Evolutionary conservation across 2,888 invertebrate species (phyloP).

Genomic region (Dysmachus trigonus): DNA sequence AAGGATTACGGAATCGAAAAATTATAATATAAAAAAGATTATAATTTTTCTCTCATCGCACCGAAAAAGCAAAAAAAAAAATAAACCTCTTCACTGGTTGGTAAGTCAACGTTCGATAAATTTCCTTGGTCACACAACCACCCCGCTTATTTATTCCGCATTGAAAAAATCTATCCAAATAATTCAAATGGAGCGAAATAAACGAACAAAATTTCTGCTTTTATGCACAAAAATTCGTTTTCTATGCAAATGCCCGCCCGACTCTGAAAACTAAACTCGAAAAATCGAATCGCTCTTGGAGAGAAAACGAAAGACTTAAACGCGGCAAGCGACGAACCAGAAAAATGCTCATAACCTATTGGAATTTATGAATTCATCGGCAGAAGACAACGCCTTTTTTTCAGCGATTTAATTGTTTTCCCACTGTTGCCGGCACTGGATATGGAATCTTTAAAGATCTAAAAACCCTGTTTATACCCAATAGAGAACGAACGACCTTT

Average conservation of each 20-base stretch:
- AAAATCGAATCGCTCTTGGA: background rate
- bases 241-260: slow-evolving; percentile 28
- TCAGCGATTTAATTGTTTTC: slow-evolving; percentile 26
- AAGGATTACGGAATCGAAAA: background rate
- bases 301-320: slow-evolving; percentile 36
- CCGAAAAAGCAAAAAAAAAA: background rate
- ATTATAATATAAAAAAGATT: background rate
- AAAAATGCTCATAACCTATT: background rate
- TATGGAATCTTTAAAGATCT: background rate
- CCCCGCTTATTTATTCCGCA: background rate
- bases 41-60: background rate
- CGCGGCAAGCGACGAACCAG: slow-evolving; percentile 28
- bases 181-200: background rate
- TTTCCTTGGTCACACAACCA: background rate
- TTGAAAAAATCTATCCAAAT: background rate
- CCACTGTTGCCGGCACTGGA: background rate
- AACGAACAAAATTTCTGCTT: slow-evolving; percentile 1
- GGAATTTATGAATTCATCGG: slow-evolving; percentile 28
- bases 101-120: slow-evolving; percentile 24
- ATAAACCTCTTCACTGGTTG: background rate
- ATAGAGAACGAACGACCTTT: background rate
- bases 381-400: slow-evolving; percentile 30
- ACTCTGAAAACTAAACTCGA: background rate
- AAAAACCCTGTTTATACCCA: background rate
- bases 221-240: slow-evolving; percentile 18